Conservation (phyloP, 2,113 vertebrate genomes). For the Syrrhaptes paradoxus region DNA sequence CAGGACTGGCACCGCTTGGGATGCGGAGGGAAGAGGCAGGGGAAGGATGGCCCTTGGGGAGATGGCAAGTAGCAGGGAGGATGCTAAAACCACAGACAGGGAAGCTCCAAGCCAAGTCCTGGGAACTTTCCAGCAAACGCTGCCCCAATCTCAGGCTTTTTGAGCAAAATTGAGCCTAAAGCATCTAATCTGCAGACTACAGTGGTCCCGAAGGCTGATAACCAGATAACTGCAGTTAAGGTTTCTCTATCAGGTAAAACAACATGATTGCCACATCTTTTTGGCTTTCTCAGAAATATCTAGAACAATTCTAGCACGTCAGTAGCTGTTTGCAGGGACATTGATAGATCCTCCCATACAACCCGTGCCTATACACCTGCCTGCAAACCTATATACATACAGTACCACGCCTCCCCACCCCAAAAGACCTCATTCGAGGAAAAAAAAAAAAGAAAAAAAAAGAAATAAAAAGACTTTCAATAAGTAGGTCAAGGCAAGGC, state of each 20-base stretch:
- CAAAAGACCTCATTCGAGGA: background rate
- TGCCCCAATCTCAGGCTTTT: background rate
- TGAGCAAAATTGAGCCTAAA: background rate
- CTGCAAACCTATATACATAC: background rate
- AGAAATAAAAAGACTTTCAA: background rate
- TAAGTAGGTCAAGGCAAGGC: conserved; percentile 46
- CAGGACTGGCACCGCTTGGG: background rate
- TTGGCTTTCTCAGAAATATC: background rate
- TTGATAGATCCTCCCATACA: background rate
- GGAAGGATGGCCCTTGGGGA: background rate
- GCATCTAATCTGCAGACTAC: background rate
- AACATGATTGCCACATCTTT: background rate
- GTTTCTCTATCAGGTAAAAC: background rate
- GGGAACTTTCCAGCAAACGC: background rate
- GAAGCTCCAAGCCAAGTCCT: background rate
- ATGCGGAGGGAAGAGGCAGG: background rate
- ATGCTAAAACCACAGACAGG: accelerated
- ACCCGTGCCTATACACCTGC: background rate
- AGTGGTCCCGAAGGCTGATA: background rate
- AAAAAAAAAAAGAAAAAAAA: background rate
- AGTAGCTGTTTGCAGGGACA: background rate
- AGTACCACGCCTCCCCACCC: background rate
- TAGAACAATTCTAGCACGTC: background rate
- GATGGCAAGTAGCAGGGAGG: background rate
- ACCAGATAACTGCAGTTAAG: background rate